Conservation (phyloP, 2,888 invertebrate genomes). For the Byasa hedistus region DNA sequence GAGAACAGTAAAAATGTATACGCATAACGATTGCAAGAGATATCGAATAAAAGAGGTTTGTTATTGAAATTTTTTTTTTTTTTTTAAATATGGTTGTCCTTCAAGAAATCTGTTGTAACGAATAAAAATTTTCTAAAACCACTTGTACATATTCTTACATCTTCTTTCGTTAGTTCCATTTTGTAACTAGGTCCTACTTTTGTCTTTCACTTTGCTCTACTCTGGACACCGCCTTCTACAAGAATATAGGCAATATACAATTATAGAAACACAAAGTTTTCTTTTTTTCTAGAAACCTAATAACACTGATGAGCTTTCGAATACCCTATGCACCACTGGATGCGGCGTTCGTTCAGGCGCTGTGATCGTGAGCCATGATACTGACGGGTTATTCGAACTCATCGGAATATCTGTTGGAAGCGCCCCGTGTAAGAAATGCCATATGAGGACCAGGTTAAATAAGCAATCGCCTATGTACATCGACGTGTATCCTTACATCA, state of each 20-base stretch:
- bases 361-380: conserved; percentile 56
- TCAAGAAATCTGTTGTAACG: background rate
- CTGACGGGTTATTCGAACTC: conserved; percentile 57
- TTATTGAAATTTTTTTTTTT: background rate
- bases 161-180: no score
- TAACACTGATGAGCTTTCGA: conserved; percentile 55
- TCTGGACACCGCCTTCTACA: no score
- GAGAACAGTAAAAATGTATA: conserved; percentile 58
- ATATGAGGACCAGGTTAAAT: conserved; percentile 57
- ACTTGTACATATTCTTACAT: no score
- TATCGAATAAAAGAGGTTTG: conserved; percentile 43
- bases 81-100: background rate
- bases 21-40: conserved; percentile 58
- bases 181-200: no score
- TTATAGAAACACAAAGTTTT: background rate
- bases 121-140: no score
- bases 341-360: conserved; percentile 64
- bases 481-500: conserved; percentile 63
- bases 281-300: background rate
- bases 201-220: no score
- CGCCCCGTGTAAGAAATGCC: conserved; percentile 48
- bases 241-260: background rate
- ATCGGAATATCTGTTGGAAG: conserved; percentile 60
- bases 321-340: conserved; percentile 63
- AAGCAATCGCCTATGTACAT: conserved; percentile 62